These are phyloP conservation scores for Pyrgilauda ruficollis DNA, from an alignment of 2,113 vertebrate genomes.

Conservation along the genomic window DNA sequence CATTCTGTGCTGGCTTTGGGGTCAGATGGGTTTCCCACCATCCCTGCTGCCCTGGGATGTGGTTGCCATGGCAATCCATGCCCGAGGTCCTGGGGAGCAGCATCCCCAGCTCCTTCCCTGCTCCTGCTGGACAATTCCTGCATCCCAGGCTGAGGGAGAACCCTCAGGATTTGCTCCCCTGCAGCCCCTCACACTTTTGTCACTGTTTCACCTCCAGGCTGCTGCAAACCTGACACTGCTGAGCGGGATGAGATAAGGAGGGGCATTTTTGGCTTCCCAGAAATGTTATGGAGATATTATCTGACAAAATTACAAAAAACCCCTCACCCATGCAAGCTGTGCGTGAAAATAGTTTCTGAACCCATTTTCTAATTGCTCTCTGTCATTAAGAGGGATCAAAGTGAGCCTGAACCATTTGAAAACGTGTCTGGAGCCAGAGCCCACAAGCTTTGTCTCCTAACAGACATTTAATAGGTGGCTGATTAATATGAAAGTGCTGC, in stretches of 20 bases:
- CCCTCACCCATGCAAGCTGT: fast-evolving
- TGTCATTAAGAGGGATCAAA: conserved; percentile 45
- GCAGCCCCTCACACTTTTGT: background rate
- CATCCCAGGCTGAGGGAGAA: background rate
- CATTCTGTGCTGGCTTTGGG: fast-evolving
- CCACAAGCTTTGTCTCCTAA: conserved; percentile 40
- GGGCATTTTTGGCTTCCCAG: background rate
- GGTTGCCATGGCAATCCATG: background rate
- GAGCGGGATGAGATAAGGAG: background rate
- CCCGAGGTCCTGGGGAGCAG: background rate
- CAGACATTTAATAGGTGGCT: conserved; percentile 46
- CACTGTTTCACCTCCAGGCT: background rate
- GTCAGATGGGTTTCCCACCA: background rate
- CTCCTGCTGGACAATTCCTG: background rate
- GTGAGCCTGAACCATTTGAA: conserved; percentile 36
- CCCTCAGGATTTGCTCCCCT: fast-evolving
- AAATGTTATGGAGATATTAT: background rate
- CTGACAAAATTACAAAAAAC: background rate
- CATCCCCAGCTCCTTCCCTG: background rate
- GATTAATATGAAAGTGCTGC: conserved; percentile 56
- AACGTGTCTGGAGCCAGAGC: conserved; percentile 37
- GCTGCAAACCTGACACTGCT: background rate
- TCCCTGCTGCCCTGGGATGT: background rate
- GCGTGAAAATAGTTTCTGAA: background rate
- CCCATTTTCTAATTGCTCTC: conserved; percentile 36